Conservation (phyloP, 2,113 vertebrate species). For the Nothocercus nigrocapillus region DNA sequence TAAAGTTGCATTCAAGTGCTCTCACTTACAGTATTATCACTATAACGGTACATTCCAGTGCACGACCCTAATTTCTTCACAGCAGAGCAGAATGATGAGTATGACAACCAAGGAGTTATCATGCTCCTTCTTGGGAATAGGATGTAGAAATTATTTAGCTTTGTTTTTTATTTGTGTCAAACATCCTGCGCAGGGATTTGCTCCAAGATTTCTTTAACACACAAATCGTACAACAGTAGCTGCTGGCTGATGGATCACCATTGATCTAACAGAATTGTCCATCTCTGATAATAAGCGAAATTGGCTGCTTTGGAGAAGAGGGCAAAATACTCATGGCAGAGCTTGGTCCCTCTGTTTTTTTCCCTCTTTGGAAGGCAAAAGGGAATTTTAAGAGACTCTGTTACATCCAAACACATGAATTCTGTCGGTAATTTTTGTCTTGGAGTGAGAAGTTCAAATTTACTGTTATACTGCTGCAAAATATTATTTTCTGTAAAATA, state of each 20-base stretch:
- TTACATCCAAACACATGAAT: background rate
- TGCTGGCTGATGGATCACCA: background rate
- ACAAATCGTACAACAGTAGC: background rate
- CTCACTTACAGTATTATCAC: background rate
- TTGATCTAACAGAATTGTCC: background rate
- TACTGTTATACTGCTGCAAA: background rate
- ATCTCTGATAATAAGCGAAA: background rate
- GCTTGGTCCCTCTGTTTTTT: background rate
- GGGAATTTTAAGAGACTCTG: background rate
- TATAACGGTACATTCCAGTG: constrained; percentile 1
- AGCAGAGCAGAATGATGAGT: background rate
- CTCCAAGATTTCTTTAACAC: background rate
- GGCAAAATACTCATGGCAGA: background rate
- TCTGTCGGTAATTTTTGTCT: background rate
- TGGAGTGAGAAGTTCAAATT: background rate
- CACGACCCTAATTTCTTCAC: background rate
- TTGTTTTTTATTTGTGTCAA: background rate
- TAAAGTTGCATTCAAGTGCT: background rate
- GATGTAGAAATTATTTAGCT: background rate
- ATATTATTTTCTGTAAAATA: background rate
- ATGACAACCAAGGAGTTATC: background rate
- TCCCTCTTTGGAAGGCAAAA: background rate
- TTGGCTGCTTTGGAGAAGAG: background rate
- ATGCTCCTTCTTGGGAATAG: background rate
- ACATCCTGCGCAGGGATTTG: background rate